These are phyloP conservation scores for Takifugu flavidus DNA, from an alignment of 2,113 vertebrate genomes.

Conservation along the genomic window DNA sequence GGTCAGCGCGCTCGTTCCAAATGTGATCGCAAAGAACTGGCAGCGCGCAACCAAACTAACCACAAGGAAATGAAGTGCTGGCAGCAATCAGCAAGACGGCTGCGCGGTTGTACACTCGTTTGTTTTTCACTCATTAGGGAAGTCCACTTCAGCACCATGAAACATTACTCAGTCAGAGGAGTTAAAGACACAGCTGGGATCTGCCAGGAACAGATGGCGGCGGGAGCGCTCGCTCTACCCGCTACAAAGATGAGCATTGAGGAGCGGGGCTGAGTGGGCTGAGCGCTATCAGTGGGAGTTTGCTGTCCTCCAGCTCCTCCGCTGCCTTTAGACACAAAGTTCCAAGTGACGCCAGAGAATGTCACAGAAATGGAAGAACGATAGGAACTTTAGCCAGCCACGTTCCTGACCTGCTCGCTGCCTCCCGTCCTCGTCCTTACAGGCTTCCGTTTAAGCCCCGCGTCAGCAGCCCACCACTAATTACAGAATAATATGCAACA, in stretches of 20 bases:
- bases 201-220: slow-evolving; percentile 69
- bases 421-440: slow-evolving; percentile 10
- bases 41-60: slow-evolving; percentile 23
- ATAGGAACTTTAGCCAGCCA: neutral
- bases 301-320: slow-evolving; percentile 31
- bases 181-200: slow-evolving; percentile 54
- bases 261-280: slow-evolving; percentile 48
- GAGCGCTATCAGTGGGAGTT: slow-evolving; percentile 27
- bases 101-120: slow-evolving; percentile 26
- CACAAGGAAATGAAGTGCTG: slow-evolving; percentile 34
- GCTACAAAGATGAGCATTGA: slow-evolving; percentile 58
- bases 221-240: slow-evolving; percentile 48
- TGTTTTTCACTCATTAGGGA: slow-evolving; percentile 53
- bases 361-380: neutral
- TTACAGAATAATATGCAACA: slow-evolving; percentile 49
- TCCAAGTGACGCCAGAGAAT: neutral
- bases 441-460: neutral
- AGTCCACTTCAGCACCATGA: slow-evolving; percentile 49
- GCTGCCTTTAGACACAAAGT: neutral
- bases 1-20: neutral
- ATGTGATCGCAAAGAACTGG: slow-evolving; percentile 3
- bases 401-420: slow-evolving; percentile 8
- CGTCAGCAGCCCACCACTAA: slow-evolving; percentile 45
- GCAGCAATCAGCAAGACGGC: slow-evolving; percentile 35
- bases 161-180: slow-evolving; percentile 53